Conservation (phyloP, 1,140 invertebrate genomes). For the Rhopalosiphum maidis region DNA sequence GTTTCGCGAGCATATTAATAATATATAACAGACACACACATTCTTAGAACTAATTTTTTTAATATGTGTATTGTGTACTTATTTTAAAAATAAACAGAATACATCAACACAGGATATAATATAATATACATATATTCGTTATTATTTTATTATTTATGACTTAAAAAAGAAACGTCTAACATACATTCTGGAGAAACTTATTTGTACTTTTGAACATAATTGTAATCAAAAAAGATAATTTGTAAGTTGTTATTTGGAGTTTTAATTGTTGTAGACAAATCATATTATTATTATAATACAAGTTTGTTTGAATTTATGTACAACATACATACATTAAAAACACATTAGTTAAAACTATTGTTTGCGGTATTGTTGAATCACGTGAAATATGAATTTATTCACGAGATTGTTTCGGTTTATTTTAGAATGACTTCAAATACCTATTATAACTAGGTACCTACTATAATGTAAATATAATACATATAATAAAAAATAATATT, state of each 20-base stretch:
- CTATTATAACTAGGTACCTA: not conserved
- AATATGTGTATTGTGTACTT: no score
- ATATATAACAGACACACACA: not conserved
- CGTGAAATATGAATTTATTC: not conserved
- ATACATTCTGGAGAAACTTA: not conserved
- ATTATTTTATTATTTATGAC: not conserved
- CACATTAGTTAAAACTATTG: conserved; percentile 14
- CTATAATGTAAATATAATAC: not conserved
- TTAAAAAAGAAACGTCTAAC: not conserved
- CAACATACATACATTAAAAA: conserved; percentile 4
- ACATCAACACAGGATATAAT: not conserved
- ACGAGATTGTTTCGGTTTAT: not conserved
- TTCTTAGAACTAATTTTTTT: not conserved
- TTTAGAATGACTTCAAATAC: not conserved
- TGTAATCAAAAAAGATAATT: not conserved
- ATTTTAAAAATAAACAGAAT: not conserved
- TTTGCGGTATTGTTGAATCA: not conserved
- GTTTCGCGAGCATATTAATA: not conserved
- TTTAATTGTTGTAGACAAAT: not conserved
- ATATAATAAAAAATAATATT: not conserved
- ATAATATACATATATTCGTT: not conserved
- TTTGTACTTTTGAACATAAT: not conserved
- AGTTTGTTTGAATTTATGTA: not conserved
- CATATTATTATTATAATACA: not conserved
- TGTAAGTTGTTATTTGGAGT: not conserved